phyloP scores from a whole-genome alignment of 1,140 invertebrate species.

The Mizuhopecten yessoensis region DNA sequence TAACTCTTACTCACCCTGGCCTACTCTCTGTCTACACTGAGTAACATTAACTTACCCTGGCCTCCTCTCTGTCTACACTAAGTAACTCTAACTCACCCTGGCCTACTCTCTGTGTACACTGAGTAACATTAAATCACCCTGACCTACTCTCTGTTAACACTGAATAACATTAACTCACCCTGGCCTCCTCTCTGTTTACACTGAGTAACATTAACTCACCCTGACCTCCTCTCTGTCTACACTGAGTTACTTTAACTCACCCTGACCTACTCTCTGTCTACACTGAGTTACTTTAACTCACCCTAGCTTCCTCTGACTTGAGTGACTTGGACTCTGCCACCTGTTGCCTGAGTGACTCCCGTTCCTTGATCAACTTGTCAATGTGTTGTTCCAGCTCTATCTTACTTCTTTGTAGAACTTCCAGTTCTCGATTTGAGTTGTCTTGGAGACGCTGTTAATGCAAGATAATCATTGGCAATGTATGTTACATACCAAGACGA shows the following conservation, averaged over 20 bases:
- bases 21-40: too few relatives aligned
- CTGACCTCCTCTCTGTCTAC: too few relatives aligned
- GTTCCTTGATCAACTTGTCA: slow-evolving; percentile 75
- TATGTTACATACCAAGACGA: too few relatives aligned
- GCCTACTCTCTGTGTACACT: neutral
- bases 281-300: slow-evolving; percentile 48
- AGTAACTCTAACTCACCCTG: neutral
- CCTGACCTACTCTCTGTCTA: neutral
- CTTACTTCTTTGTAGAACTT: slow-evolving; percentile 88
- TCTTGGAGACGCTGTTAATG: slow-evolving; percentile 67
- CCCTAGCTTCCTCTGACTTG: slow-evolving; percentile 74
- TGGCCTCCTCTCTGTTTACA: too few relatives aligned
- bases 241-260: neutral
- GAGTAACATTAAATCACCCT: slow-evolving; percentile 62
- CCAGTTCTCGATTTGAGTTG: slow-evolving; percentile 69
- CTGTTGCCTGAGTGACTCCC: slow-evolving; percentile 70
- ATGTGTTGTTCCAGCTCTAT: slow-evolving; percentile 90
- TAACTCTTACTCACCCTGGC: too few relatives aligned
- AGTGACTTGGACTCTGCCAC: slow-evolving; percentile 67
- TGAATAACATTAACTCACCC: too few relatives aligned
- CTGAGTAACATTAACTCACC: too few relatives aligned
- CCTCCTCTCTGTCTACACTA: too few relatives aligned
- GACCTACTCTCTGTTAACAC: slow-evolving; percentile 63
- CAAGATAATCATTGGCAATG: neutral
- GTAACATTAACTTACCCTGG: too few relatives aligned